These are phyloP conservation scores for Yponomeuta malinellus DNA, from an alignment of 2,888 invertebrate species.

Conservation along the genomic window DNA sequence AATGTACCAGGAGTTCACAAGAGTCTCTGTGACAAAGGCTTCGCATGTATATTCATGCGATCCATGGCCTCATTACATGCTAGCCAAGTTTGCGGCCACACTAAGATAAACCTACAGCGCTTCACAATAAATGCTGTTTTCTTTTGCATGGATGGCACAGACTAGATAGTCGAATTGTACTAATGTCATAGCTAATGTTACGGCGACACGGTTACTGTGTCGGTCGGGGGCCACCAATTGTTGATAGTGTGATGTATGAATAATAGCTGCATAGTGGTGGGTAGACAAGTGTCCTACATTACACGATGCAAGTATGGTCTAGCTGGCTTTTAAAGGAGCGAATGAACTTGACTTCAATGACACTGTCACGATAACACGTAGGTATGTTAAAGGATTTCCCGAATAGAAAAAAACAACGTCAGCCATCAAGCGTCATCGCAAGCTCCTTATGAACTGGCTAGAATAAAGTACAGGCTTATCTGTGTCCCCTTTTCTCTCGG, in stretches of 20 bases:
- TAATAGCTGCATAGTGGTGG: background rate
- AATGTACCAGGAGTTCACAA: slow-evolving; percentile 10
- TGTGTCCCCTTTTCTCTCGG: too few relatives aligned
- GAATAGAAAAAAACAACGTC: too few relatives aligned
- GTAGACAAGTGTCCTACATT: slow-evolving; percentile 4
- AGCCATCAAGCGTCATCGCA: too few relatives aligned
- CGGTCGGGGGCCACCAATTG: background rate
- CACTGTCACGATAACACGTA: background rate
- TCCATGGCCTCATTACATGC: slow-evolving; percentile 38
- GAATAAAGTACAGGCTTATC: too few relatives aligned
- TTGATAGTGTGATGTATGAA: slow-evolving; percentile 2
- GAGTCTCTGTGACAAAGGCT: slow-evolving; percentile 46
- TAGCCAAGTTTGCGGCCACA: background rate
- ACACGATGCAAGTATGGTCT: background rate
- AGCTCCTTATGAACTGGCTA: too few relatives aligned
- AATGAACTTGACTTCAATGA: background rate
- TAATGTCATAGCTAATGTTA: slow-evolving; percentile 15
- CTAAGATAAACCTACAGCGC: background rate
- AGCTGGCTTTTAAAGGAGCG: background rate
- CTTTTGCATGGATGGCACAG: background rate
- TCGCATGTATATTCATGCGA: slow-evolving; percentile 60
- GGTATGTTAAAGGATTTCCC: too few relatives aligned
- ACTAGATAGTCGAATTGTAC: slow-evolving; percentile 3
- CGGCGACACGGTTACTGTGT: slow-evolving; percentile 9
- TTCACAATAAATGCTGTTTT: background rate